Evolutionary conservation across 2,113 vertebrate genomes (phyloP).

Genomic region (Hoplias malabaricus): DNA sequence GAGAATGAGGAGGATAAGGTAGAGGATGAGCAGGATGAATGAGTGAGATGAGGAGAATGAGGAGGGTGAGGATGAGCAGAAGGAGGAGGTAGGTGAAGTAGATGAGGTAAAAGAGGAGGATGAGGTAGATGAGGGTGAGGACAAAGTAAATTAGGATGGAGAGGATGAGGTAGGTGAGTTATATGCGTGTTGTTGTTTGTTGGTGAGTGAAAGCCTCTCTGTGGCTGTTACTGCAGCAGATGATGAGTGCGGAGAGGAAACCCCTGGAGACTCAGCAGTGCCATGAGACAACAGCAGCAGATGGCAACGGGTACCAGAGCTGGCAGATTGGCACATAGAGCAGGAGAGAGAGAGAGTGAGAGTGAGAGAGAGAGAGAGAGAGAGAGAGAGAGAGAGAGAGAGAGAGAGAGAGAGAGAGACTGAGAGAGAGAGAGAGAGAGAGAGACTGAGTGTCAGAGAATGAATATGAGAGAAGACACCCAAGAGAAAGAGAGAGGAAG

Average conservation of each 20-base stretch:
- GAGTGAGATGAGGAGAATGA: no score
- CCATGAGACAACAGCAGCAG: slow-evolving; percentile 99
- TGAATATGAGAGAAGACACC: no score
- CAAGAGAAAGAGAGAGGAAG: no score
- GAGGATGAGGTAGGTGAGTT: no score
- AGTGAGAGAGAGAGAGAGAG: slow-evolving; percentile 70
- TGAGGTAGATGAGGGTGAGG: no score
- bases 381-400: slow-evolving; percentile 61
- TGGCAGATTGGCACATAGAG: slow-evolving; percentile 91
- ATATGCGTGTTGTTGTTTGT: slow-evolving; percentile 70
- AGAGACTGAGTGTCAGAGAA: not conserved
- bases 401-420: not conserved
- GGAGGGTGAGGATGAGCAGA: no score
- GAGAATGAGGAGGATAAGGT: no score
- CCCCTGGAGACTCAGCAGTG: slow-evolving; percentile 92
- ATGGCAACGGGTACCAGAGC: slow-evolving; percentile 99
- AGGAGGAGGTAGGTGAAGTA: no score
- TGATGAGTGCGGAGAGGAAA: slow-evolving; percentile 94
- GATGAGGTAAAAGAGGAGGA: no score
- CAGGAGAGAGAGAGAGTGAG: slow-evolving; percentile 77
- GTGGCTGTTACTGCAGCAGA: slow-evolving; percentile 99
- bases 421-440: slow-evolving; percentile 27
- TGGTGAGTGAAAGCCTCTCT: slow-evolving; percentile 95
- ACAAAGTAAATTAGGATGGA: no score
- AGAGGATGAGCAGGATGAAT: no score